Base-by-base conservation (phyloP, 1,140 invertebrate genomes). In the Tetragonula clypearis region DNA sequence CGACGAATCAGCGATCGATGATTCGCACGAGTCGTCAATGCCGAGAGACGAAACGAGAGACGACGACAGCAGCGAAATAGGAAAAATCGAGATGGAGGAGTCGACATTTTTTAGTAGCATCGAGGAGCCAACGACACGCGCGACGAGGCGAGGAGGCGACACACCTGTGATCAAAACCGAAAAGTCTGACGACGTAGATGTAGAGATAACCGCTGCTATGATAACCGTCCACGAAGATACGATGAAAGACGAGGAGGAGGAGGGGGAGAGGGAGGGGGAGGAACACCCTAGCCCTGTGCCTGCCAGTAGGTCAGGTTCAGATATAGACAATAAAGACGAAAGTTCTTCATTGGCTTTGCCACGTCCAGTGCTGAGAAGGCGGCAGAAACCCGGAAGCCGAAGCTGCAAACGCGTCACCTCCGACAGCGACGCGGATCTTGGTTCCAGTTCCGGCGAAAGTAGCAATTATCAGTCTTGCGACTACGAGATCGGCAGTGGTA, bases 381-480 rank as follows among this genome's bases (percentile, higher is more conserved):
- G 93, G 1, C 93, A 94, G 1, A 94, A 95, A 69, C 89, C 94
- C 1, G 84, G 91, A 0, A 92, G 93, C 6, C 41, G 41, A 62
- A 56, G 88, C 35, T 91, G 93, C 1, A 92, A 92, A 21, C 86
- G 89, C 53, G 86, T 92, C 12, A 87, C 90, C 0, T 93, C 94
- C 0, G 94, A 95, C 58, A 95, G 93, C 60, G 94, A 95, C 60
- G 90, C 91, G 41, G 97, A 98, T 94, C 94, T 96, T 41, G 97
- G 97, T 93, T 98, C 98, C 0, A 98, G 98, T 95, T 98, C 98
- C n/a, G 96, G 97, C 72, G 98, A 98, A 89, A 98, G 98, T 93
- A 98, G 98, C 93, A 97, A 97, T 89, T 98, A 98, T 93, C 97
- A 98, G 84, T 98, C 98, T 79, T 98, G 98, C 93, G 98, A 98